phyloP scores from a whole-genome alignment of 2,888 invertebrate genomes.

The Eupelmus urozonus region DNA sequence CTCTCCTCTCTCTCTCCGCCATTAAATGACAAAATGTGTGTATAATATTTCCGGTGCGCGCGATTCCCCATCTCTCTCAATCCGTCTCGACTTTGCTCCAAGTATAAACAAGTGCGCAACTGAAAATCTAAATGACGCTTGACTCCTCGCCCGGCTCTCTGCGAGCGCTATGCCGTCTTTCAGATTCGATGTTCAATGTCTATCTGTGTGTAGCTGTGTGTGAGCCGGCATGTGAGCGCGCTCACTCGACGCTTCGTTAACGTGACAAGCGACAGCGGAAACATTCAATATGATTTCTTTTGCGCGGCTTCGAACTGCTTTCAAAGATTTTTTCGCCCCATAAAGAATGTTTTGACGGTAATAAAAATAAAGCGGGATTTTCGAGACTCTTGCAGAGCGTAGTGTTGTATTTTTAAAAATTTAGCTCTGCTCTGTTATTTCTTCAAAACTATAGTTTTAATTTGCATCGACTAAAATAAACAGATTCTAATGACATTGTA shows the following conservation, averaged over 20 bases:
- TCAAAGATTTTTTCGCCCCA: neutral
- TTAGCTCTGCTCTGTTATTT: too few relatives aligned
- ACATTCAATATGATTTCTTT: conserved; percentile 52
- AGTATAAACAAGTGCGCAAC: conserved; percentile 53
- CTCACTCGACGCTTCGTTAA: conserved; percentile 50
- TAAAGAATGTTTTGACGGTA: neutral
- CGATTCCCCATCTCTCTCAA: neutral
- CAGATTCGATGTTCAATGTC: conserved; percentile 35
- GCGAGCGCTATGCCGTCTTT: conserved; percentile 24
- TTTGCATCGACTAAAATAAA: too few relatives aligned
- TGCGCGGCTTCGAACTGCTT: conserved; percentile 6
- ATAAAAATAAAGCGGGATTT: neutral
- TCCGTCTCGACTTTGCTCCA: conserved; percentile 3
- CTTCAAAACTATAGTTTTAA: too few relatives aligned
- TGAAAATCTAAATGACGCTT: conserved; percentile 53
- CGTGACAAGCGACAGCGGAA: conserved; percentile 48
- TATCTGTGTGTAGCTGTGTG: neutral
- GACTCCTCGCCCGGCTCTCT: conserved; percentile 14
- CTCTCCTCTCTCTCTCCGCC: conserved; percentile 51
- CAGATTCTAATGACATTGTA: too few relatives aligned
- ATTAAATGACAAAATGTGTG: conserved; percentile 67
- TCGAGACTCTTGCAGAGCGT: too few relatives aligned
- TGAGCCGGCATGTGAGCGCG: neutral
- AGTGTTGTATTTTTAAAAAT: too few relatives aligned
- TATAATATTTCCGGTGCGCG: conserved; percentile 67